Evolutionary conservation across 1,140 invertebrate genomes (phyloP), one percentile per base, ranked within the genome.

Genomic region (Diuraphis noxia): DNA sequence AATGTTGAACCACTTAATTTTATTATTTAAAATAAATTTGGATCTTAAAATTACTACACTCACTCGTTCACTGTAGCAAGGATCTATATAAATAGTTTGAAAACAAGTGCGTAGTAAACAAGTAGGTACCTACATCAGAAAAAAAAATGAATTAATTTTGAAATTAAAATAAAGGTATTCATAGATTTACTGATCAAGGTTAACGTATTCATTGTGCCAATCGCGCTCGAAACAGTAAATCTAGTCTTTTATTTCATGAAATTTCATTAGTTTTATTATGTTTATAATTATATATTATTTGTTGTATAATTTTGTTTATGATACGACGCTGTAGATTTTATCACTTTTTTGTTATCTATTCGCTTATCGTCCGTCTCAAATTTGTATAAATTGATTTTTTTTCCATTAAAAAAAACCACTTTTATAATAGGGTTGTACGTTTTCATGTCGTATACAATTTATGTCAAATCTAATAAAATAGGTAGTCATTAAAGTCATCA

Each of bases 351-450:
- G 43, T 84, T 41, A 40, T 36, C 36, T 41, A 82, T 82, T 81
- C 17, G 23, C 25, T 82, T 82, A 40, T 41, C 25, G 56, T 72
- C 56, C 25, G 30, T 25, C 7, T 21, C 10, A n/a, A 5, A n/a
- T 84, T 41, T 84, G 25, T 43, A n/a, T 41, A 46, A 84, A 84
- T 84, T 84, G 40, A 84, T 43, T 84, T 84, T 49, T 43, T 43
- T 82, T 82, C 23, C 56, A 88, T 88, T 79, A 72, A 88, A 72
- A 49, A 72, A 43, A 79, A 79, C 87, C 34, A 90, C 77, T 90
- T 90, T 56, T 90, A 90, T 90, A 34, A n/a, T 72, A 90, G 72
- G 41, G 88, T 30, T 72, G 56, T 79, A 46, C 19, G 19, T 43
- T 77, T 90, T 41, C 38, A 49, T 87, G 7, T 36, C 21, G 25